phyloP scores from a whole-genome alignment of 2,888 invertebrate genomes.

The Pseudococcus jackbeardsleyi region DNA sequence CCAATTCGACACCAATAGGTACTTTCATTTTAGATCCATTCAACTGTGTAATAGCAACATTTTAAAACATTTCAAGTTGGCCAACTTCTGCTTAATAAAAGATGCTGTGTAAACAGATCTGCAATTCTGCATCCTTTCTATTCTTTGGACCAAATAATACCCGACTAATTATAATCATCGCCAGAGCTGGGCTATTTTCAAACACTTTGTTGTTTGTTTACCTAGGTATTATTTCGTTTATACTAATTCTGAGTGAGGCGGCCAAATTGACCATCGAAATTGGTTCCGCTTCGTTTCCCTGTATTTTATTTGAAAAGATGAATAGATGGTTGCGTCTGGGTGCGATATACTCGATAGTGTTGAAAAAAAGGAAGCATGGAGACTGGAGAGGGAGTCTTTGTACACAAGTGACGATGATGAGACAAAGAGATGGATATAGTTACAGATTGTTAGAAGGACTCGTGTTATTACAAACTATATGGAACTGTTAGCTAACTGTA shows the following conservation, averaged over 20 bases:
- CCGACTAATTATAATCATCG: conserved; percentile 33
- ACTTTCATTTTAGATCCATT: background rate
- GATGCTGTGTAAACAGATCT: background rate
- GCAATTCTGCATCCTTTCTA: conserved; percentile 16
- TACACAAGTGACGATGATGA: background rate
- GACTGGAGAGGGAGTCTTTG: background rate
- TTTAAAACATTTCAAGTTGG: background rate
- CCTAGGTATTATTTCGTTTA: background rate
- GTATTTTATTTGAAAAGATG: conserved; percentile 1
- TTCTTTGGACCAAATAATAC: conserved; percentile 11
- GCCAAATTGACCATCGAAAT: conserved; percentile 15
- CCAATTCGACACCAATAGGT: background rate
- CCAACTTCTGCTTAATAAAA: conserved; percentile 32
- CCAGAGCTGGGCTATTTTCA: background rate
- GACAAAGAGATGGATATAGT: background rate
- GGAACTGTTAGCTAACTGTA: conserved; percentile 43
- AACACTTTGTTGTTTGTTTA: background rate
- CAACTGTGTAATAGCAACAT: conserved; percentile 12
- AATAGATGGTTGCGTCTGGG: background rate
- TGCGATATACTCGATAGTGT: background rate
- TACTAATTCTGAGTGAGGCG: background rate
- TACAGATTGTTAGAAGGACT: background rate
- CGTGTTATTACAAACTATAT: conserved; percentile 26
- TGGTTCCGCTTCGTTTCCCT: background rate
- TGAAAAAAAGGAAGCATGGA: background rate